Evolutionary conservation across 2,888 invertebrate species (phyloP).

Genomic region (Eilema sororculum): DNA sequence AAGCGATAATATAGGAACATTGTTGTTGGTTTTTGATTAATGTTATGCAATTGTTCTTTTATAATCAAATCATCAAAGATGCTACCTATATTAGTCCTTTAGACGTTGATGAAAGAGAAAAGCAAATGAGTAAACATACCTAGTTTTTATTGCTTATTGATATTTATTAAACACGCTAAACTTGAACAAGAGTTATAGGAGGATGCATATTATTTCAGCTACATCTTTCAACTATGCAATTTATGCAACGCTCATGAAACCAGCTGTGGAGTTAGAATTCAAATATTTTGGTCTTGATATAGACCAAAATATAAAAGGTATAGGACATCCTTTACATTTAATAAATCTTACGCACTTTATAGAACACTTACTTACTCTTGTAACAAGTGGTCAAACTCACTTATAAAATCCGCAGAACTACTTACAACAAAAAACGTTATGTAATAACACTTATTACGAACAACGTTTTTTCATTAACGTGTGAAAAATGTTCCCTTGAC

Average conservation of each 20-base stretch:
- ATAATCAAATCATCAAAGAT: background rate
- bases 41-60: too few relatives aligned
- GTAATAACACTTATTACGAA: background rate
- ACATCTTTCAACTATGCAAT: background rate
- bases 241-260: background rate
- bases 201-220: too few relatives aligned
- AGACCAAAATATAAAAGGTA: too few relatives aligned
- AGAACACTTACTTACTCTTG: background rate
- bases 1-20: background rate
- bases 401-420: background rate
- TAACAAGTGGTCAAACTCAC: background rate
- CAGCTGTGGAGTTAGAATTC: background rate
- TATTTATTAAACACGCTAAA: too few relatives aligned
- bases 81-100: background rate
- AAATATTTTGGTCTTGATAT: background rate
- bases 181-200: too few relatives aligned
- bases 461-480: background rate
- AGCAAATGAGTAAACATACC: too few relatives aligned
- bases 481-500: background rate
- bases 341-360: too few relatives aligned
- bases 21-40: background rate
- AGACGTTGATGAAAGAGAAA: background rate
- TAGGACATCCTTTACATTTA: background rate
- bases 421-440: background rate
- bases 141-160: too few relatives aligned